Evolutionary conservation across 2,113 vertebrate species (phyloP).

Genomic region (Uropsilus gracilis): DNA sequence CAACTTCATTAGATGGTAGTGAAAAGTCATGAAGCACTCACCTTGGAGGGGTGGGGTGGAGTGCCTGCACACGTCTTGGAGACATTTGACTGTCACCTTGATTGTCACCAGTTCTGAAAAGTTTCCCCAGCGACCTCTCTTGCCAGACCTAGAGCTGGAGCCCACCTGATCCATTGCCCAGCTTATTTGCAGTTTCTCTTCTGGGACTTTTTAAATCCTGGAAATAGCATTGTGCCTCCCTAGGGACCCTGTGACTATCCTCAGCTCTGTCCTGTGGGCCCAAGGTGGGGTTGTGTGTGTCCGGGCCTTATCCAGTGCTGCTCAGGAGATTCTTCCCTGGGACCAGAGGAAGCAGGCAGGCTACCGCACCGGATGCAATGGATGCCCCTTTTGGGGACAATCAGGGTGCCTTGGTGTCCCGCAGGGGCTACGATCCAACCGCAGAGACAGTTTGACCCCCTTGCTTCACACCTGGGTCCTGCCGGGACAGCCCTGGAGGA

Average conservation of each 20-base stretch:
- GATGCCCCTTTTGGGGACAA: slow-evolving; percentile 2
- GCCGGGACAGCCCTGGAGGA: not conserved
- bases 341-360: not conserved
- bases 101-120: not conserved
- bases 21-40: not conserved
- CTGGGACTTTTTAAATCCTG: not conserved
- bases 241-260: not conserved
- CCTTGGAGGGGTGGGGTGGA: not conserved
- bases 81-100: not conserved
- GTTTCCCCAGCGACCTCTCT: not conserved
- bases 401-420: not conserved
- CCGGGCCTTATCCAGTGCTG: not conserved
- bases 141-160: not conserved
- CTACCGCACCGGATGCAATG: accelerated
- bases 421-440: accelerated
- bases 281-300: not conserved
- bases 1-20: not conserved
- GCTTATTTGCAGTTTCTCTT: not conserved
- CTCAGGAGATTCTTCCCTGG: not conserved
- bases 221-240: not conserved
- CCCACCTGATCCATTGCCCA: not conserved
- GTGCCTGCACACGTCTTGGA: not conserved
- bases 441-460: not conserved
- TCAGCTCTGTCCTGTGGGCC: not conserved
- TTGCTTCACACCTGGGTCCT: not conserved